Evolutionary conservation across 2,888 invertebrate species (phyloP).

Genomic region (Alitta virens): DNA sequence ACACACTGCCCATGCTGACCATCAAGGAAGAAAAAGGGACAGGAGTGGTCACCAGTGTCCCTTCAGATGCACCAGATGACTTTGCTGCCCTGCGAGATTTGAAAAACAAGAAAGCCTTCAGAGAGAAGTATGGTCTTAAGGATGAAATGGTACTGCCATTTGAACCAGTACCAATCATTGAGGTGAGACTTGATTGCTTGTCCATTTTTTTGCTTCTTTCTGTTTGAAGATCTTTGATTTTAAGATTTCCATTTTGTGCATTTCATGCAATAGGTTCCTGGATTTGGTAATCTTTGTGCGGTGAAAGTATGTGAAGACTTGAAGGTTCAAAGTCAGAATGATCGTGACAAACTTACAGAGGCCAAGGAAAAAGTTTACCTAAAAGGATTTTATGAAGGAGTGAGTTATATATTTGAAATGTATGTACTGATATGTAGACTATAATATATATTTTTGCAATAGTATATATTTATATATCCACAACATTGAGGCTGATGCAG

Average conservation of each 20-base stretch:
- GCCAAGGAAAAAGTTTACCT: slow-evolving; percentile 96
- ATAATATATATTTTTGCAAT: too few species aligned
- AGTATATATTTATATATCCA: too few species aligned
- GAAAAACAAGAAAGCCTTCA: slow-evolving; percentile 84
- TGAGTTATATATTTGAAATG: too few species aligned
- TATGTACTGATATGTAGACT: too few species aligned
- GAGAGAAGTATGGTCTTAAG: slow-evolving; percentile 86
- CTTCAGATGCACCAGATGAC: slow-evolving; percentile 98
- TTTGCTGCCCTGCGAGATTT: slow-evolving; percentile 92
- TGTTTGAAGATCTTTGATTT: not conserved
- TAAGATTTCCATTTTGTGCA: not conserved
- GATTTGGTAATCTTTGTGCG: slow-evolving; percentile 82
- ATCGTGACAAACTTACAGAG: slow-evolving; percentile 85
- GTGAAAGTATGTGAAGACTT: slow-evolving; percentile 79
- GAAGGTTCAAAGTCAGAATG: slow-evolving; percentile 97
- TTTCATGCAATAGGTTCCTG: slow-evolving; percentile 65
- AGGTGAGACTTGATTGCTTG: too few species aligned
- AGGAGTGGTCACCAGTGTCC: slow-evolving; percentile 95
- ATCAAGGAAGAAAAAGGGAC: slow-evolving; percentile 97
- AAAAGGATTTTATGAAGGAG: slow-evolving; percentile 84
- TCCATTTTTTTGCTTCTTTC: too few species aligned
- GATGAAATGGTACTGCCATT: slow-evolving; percentile 77
- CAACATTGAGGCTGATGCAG: too few species aligned
- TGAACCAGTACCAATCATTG: slow-evolving; percentile 63
- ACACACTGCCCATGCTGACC: slow-evolving; percentile 94